phyloP scores from a whole-genome alignment of 1,140 invertebrate species.

The Pentalonia nigronervosa region DNA sequence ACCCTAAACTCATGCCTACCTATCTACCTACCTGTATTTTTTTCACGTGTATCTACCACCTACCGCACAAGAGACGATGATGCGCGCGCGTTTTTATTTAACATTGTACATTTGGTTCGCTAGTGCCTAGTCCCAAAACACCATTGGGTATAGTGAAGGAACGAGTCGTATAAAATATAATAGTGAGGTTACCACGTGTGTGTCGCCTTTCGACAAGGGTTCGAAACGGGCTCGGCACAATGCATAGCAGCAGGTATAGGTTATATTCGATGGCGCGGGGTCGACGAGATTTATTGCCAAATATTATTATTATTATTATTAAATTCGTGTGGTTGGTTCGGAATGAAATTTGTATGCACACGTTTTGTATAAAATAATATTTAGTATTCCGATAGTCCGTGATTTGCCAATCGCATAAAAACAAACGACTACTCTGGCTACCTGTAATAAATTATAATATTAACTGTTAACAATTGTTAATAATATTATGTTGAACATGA shows the following conservation, averaged over 20 bases:
- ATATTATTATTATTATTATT: slow-evolving; percentile 1
- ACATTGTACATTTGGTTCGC: background rate
- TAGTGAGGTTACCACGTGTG: slow-evolving; percentile 16
- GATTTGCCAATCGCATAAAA: background rate
- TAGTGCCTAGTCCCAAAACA: background rate
- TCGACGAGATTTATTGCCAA: slow-evolving; percentile 36
- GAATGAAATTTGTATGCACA: background rate
- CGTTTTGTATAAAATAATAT: slow-evolving; percentile 18
- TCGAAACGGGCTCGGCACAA: background rate
- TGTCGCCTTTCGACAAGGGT: background rate
- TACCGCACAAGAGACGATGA: background rate
- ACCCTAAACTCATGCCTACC: background rate
- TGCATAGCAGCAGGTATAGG: background rate
- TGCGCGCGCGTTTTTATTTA: background rate
- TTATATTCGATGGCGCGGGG: background rate
- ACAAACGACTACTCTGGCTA: background rate
- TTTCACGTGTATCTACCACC: background rate
- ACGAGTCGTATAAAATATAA: slow-evolving; percentile 3
- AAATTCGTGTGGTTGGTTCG: background rate
- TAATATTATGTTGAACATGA: background rate
- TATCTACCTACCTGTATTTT: slow-evolving; percentile 31
- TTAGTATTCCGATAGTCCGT: background rate
- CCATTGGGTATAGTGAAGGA: background rate
- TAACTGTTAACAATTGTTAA: background rate
- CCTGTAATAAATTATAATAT: background rate